phyloP scores from a whole-genome alignment of 2,888 invertebrate species.

The Mystacides longicornis region DNA sequence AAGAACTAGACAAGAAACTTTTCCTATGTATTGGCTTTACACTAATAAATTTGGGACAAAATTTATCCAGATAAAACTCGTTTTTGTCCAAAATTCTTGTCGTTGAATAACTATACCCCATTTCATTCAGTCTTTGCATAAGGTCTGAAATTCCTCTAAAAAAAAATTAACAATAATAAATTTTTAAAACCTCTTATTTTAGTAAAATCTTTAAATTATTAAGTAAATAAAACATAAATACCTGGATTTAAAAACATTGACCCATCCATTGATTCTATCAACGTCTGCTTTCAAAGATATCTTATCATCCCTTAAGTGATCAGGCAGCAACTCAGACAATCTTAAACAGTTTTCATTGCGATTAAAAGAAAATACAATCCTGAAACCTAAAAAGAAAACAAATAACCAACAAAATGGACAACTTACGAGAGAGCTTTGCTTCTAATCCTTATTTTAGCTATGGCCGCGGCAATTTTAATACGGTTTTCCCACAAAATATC shows the following conservation, averaged over 20 bases:
- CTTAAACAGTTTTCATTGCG: too few species aligned
- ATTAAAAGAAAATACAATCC: too few species aligned
- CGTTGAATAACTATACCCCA: slow-evolving; percentile 41
- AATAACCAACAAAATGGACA: too few species aligned
- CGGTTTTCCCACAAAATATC: slow-evolving; percentile 56
- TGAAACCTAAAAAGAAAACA: too few species aligned
- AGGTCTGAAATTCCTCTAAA: slow-evolving; percentile 42
- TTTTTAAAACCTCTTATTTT: too few species aligned
- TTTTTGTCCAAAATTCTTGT: slow-evolving; percentile 42
- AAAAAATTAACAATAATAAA: background rate
- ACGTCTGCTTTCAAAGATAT: slow-evolving; percentile 50
- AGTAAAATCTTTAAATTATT: too few species aligned
- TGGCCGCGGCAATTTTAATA: slow-evolving; percentile 66
- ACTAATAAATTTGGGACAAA: slow-evolving; percentile 54
- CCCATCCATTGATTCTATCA: slow-evolving; percentile 67
- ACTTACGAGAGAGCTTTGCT: slow-evolving; percentile 59
- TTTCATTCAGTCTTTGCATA: slow-evolving; percentile 39
- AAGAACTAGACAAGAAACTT: slow-evolving; percentile 38
- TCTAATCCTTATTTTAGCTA: slow-evolving; percentile 68
- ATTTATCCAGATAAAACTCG: slow-evolving; percentile 50
- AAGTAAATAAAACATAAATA: slow-evolving; percentile 27
- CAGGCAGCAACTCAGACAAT: slow-evolving; percentile 61
- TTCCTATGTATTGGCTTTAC: slow-evolving; percentile 38
- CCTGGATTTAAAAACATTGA: slow-evolving; percentile 67
- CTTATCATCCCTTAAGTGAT: slow-evolving; percentile 63